These are phyloP conservation scores for Petrocephalus microphthalmus DNA, from an alignment of 2,113 vertebrate species.

Conservation along the genomic window DNA sequence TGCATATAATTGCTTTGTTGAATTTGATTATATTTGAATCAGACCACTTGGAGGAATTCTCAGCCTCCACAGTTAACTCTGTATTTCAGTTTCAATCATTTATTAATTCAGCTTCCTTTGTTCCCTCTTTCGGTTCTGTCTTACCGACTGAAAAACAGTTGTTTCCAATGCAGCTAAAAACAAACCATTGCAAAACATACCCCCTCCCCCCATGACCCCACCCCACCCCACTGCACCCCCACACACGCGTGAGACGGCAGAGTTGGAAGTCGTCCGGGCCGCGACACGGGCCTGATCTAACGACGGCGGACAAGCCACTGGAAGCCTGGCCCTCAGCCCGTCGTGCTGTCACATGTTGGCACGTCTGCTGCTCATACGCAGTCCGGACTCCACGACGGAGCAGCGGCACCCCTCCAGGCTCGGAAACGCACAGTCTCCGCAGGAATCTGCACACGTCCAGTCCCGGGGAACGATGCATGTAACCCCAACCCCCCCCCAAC, in stretches of 20 bases:
- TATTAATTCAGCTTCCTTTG: not conserved
- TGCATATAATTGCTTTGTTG: not conserved
- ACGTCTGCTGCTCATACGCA: slow-evolving; percentile 92
- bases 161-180: not conserved
- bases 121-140: not conserved
- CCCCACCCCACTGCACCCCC: not conserved
- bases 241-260: not conserved
- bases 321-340: slow-evolving; percentile 88
- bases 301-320: slow-evolving; percentile 92
- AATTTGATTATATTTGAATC: slow-evolving; percentile 5
- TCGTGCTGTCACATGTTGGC: slow-evolving; percentile 72
- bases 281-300: slow-evolving; percentile 79
- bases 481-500: too few species aligned
- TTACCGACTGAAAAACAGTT: not conserved
- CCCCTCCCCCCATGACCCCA: not conserved
- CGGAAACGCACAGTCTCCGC: not conserved
- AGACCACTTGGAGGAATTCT: not conserved
- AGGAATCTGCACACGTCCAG: not conserved
- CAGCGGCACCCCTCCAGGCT: not conserved
- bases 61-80: not conserved
- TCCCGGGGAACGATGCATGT: not conserved
- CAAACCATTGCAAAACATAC: not conserved
- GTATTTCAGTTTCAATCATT: not conserved
- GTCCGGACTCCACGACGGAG: slow-evolving; percentile 61
- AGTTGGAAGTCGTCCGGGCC: not conserved